Evolutionary conservation across 2,113 vertebrate species (phyloP).

Genomic region (Corythoichthys haematopterus): DNA sequence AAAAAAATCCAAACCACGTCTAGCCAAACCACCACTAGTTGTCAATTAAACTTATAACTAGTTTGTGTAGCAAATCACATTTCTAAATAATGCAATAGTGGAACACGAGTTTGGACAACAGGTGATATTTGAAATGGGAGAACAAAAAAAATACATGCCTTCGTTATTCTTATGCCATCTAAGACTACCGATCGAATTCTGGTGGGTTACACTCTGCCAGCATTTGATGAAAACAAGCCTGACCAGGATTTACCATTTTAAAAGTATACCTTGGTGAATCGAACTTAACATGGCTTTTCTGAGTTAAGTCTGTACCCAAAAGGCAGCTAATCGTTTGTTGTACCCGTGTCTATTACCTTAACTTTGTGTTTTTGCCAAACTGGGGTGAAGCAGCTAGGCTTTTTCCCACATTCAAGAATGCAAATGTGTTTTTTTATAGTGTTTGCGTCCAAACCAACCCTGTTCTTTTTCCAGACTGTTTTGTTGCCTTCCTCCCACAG

Average conservation of each 20-base stretch:
- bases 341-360: constrained; percentile 5
- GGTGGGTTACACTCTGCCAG: neutral
- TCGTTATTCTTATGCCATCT: neutral
- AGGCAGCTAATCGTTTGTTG: constrained; percentile 30
- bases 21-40: too few relatives aligned
- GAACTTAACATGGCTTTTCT: neutral
- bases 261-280: neutral
- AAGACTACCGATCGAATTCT: neutral
- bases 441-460: constrained; percentile 36
- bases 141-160: neutral
- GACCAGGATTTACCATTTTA: neutral
- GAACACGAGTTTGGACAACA: neutral
- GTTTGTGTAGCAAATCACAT: too few relatives aligned
- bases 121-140: neutral
- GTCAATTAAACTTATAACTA: too few relatives aligned
- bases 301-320: constrained; percentile 13
- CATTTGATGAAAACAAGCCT: neutral
- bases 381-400: constrained; percentile 37
- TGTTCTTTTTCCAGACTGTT: constrained; percentile 45
- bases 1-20: too few relatives aligned
- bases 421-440: constrained; percentile 31
- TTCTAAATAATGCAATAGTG: too few relatives aligned
- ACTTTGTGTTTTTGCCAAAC: constrained; percentile 21
- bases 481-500: constrained; percentile 53
- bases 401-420: constrained; percentile 48